phyloP scores from a whole-genome alignment of 2,888 invertebrate species.

The Drosophila niveifrons region DNA sequence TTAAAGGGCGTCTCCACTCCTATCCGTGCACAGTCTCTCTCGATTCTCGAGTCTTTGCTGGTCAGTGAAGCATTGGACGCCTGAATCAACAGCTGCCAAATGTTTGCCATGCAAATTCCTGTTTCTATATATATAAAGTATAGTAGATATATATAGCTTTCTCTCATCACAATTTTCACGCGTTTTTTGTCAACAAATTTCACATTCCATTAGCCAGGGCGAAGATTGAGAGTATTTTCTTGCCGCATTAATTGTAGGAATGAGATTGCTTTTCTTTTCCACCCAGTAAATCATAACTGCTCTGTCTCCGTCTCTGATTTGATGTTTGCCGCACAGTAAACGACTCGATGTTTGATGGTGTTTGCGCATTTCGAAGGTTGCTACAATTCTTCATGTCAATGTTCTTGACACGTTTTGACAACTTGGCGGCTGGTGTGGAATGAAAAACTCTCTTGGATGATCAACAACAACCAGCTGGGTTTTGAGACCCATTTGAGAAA shows the following conservation, averaged over 20 bases:
- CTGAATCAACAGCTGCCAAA: conserved; percentile 75
- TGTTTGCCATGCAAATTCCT: conserved; percentile 67
- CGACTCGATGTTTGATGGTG: background rate
- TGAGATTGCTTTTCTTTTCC: conserved; percentile 17
- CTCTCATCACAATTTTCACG: conserved; percentile 55
- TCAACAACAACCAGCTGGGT: conserved; percentile 26
- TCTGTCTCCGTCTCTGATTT: conserved; percentile 4
- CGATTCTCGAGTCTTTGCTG: conserved; percentile 31
- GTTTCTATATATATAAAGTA: background rate
- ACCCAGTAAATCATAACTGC: conserved; percentile 32
- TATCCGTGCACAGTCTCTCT: background rate
- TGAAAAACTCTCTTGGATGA: conserved; percentile 60
- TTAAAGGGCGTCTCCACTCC: conserved; percentile 6
- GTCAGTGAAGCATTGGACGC: conserved; percentile 66
- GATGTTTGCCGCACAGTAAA: background rate
- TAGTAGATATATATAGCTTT: conserved; percentile 35
- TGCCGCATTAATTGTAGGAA: conserved; percentile 35
- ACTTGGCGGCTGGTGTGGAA: conserved; percentile 38
- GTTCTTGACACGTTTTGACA: conserved; percentile 51
- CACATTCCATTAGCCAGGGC: conserved; percentile 64
- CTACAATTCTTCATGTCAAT: conserved; percentile 8
- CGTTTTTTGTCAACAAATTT: conserved; percentile 74
- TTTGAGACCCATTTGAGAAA: conserved; percentile 74
- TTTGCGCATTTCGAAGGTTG: conserved; percentile 4
- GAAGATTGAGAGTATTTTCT: conserved; percentile 20